These are phyloP conservation scores for Lutjanus argentimaculatus DNA, from an alignment of 2,797 vertebrate species.

Conservation along the genomic window DNA sequence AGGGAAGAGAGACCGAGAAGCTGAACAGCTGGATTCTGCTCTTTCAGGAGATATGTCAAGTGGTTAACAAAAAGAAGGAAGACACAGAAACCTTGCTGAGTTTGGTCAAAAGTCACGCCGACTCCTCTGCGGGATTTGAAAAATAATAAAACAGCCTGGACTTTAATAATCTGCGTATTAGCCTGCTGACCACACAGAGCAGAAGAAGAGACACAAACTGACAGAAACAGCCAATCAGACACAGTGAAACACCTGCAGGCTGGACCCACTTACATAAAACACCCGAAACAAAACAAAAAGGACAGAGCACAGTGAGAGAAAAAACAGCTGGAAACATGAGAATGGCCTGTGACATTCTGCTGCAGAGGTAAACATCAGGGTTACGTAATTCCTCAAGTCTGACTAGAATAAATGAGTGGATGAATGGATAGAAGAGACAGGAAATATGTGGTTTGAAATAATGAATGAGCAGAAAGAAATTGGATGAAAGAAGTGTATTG, in stretches of 20 bases:
- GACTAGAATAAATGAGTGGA: constrained; percentile 31
- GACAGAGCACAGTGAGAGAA: constrained; percentile 46
- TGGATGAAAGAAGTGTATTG: not conserved
- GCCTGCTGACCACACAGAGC: constrained; percentile 5
- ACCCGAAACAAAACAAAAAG: constrained; percentile 31
- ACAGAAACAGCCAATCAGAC: constrained; percentile 27
- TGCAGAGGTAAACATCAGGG: constrained; percentile 87
- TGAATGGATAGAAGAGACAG: not conserved
- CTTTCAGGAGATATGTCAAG: constrained; percentile 47
- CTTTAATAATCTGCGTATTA: constrained; percentile 30
- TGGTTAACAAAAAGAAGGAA: constrained; percentile 35
- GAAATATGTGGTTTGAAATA: constrained; percentile 5
- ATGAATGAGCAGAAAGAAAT: constrained; percentile 5
- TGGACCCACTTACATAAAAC: constrained; percentile 32
- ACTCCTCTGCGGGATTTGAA: constrained; percentile 27
- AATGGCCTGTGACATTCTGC: constrained; percentile 90
- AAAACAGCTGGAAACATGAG: constrained; percentile 67
- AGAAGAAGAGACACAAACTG: constrained; percentile 20
- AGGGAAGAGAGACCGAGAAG: constrained; percentile 22
- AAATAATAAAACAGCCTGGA: constrained; percentile 23
- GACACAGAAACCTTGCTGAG: constrained; percentile 35
- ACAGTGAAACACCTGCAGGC: constrained; percentile 31
- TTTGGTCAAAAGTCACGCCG: constrained; percentile 45
- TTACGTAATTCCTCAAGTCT: constrained; percentile 60
- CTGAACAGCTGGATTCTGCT: constrained; percentile 43